These are phyloP conservation scores for Hemicordylus capensis DNA, from an alignment of 2,113 vertebrate genomes.

Conservation along the genomic window DNA sequence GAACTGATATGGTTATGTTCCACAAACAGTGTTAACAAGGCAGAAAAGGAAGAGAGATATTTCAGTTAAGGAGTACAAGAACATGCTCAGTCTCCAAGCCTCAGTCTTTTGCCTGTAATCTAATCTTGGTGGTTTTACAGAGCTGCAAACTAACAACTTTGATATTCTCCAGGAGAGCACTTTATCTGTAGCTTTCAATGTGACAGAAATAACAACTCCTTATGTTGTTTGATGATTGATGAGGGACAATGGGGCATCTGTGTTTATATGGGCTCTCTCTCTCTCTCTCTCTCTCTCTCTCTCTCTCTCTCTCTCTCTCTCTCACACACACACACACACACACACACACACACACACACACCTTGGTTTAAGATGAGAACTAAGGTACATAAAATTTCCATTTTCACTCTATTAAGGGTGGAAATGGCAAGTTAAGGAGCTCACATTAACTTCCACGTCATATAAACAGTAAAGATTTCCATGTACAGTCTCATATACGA, in stretches of 20 bases:
- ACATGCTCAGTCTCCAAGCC: not conserved
- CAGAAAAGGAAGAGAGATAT: not conserved
- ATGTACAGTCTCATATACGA: too few species aligned
- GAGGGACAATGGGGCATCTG: not conserved
- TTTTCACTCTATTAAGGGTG: too few species aligned
- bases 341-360: too few species aligned
- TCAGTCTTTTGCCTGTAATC: conserved; percentile 10
- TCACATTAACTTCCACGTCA: too few species aligned
- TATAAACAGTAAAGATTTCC: too few species aligned
- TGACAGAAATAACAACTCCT: conserved; percentile 6
- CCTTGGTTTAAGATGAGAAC: too few species aligned
- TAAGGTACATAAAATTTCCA: too few species aligned
- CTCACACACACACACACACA: too few species aligned
- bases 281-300: too few species aligned
- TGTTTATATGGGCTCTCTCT: too few species aligned
- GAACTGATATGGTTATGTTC: not conserved
- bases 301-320: too few species aligned
- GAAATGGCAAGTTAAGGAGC: too few species aligned
- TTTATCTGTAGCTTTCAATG: conserved; percentile 27
- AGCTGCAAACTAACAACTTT: conserved; percentile 9
- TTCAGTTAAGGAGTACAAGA: not conserved
- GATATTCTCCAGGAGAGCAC: conserved; percentile 10
- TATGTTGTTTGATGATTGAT: conserved; percentile 4
- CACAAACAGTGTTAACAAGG: not conserved
- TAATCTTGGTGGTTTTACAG: conserved; percentile 25